phyloP scores from a whole-genome alignment of 2,888 invertebrate genomes.

The Acheta domesticus region DNA sequence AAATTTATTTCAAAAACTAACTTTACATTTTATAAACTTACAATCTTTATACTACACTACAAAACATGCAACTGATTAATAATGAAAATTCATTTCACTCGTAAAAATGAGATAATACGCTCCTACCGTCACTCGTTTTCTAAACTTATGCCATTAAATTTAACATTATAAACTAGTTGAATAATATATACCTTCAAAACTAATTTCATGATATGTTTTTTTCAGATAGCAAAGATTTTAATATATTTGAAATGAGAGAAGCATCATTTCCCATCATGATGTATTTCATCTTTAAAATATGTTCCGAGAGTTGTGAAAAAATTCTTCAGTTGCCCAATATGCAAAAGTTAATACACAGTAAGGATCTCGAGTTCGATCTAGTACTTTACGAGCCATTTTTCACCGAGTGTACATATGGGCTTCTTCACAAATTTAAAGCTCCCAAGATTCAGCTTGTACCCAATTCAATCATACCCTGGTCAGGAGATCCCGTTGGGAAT shows the following conservation, averaged over 20 bases:
- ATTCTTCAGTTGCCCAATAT: constrained; percentile 5
- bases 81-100: too few relatives aligned
- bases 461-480: constrained; percentile 48
- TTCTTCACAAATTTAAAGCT: constrained; percentile 35
- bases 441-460: constrained; percentile 47
- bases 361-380: constrained; percentile 31
- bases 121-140: too few relatives aligned
- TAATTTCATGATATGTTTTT: background rate
- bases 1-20: too few relatives aligned
- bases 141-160: too few relatives aligned
- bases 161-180: too few relatives aligned
- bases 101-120: too few relatives aligned
- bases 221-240: background rate
- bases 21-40: too few relatives aligned
- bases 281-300: background rate
- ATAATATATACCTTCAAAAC: too few relatives aligned
- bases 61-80: too few relatives aligned
- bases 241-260: background rate
- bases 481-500: constrained; percentile 51
- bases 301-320: background rate
- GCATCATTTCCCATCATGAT: background rate
- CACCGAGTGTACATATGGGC: constrained; percentile 34
- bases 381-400: constrained; percentile 32
- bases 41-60: too few relatives aligned
- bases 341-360: constrained; percentile 30